phyloP scores from a whole-genome alignment of 2,113 vertebrate genomes.

The Bungarus multicinctus region DNA sequence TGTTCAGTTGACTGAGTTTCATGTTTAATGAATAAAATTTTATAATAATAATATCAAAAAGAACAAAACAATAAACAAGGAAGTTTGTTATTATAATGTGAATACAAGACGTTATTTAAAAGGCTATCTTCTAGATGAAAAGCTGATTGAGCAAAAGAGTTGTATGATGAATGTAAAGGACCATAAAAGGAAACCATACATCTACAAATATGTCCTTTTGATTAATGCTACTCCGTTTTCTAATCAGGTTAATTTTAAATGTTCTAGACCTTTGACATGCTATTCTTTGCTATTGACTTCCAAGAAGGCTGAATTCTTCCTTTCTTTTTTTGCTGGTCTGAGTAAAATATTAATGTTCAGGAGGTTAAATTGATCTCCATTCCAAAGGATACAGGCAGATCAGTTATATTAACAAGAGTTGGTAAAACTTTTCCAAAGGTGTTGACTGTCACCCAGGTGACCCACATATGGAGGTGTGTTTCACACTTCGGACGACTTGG shows the following conservation, averaged over 20 bases:
- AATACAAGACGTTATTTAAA: neutral
- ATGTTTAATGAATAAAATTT: no score
- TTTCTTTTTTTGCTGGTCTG: neutral
- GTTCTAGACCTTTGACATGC: neutral
- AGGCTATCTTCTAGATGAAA: neutral
- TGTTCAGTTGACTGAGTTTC: no score
- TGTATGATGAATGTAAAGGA: neutral
- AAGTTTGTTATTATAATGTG: neutral
- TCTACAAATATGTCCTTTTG: neutral
- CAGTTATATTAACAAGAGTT: neutral
- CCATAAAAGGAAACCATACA: neutral
- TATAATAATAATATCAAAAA: neutral
- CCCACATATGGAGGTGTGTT: neutral
- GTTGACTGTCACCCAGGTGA: neutral
- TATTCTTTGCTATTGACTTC: neutral
- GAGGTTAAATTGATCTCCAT: neutral
- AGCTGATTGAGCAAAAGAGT: neutral
- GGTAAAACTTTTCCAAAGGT: neutral
- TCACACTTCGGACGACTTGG: neutral
- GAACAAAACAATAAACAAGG: neutral
- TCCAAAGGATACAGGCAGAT: neutral
- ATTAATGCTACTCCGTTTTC: neutral
- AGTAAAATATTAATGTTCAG: neutral
- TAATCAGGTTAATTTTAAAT: neutral
- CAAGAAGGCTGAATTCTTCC: neutral